phyloP scores from a whole-genome alignment of 2,797 vertebrate species.

The Rhodeus uyekii region DNA sequence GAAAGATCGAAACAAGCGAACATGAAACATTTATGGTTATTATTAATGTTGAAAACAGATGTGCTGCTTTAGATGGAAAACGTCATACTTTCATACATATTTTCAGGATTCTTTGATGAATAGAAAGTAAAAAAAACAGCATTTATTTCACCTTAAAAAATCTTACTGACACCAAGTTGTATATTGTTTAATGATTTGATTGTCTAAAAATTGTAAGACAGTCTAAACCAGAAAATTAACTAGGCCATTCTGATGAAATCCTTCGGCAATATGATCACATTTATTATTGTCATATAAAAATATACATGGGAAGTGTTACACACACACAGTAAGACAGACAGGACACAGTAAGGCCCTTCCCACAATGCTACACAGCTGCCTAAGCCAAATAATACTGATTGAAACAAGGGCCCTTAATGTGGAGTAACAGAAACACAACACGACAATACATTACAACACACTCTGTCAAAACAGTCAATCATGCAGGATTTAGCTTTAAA shows the following conservation, averaged over 20 bases:
- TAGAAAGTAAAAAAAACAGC: neutral
- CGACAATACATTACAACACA: conserved; percentile 70
- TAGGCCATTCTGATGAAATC: neutral
- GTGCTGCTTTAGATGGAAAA: neutral
- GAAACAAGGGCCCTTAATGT: conserved; percentile 73
- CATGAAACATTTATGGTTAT: neutral
- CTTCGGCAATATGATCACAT: conserved; percentile 74
- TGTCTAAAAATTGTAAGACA: neutral
- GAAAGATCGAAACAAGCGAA: too few species aligned
- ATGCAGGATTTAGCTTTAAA: conserved; percentile 83
- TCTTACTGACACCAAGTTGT: neutral
- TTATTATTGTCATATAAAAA: conserved; percentile 66
- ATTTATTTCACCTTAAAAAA: neutral
- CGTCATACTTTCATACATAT: neutral
- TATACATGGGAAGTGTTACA: conserved; percentile 50
- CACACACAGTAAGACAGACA: conserved; percentile 35
- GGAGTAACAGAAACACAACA: conserved; percentile 69
- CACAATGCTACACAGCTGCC: conserved; percentile 74
- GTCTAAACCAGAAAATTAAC: neutral
- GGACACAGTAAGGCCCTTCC: conserved; percentile 47
- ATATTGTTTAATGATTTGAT: neutral
- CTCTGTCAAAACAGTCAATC: conserved; percentile 75
- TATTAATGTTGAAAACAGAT: neutral
- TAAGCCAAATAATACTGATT: conserved; percentile 85
- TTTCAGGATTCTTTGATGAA: neutral